Evolutionary conservation across 1,140 invertebrate species (phyloP).

Genomic region (Colletes latitarsis): DNA sequence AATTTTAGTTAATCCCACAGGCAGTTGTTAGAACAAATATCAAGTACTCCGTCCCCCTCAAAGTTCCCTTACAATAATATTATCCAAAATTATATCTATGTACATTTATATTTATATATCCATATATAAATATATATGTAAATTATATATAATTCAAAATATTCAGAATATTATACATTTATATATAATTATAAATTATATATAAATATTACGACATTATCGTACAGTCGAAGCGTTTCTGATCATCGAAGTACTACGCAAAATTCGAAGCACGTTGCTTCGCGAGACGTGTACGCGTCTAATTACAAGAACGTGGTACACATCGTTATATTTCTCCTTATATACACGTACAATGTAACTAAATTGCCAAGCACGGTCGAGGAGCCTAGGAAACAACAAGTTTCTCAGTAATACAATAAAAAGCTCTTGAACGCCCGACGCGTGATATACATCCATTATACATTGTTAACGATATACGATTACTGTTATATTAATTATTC

Average conservation of each 20-base stretch:
- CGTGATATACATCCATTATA: conserved; percentile 55
- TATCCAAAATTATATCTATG: conserved; percentile 4
- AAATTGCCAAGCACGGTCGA: conserved; percentile 23
- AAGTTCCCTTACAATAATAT: not conserved
- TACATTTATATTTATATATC: not conserved
- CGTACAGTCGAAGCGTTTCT: not conserved
- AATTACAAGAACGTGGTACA: conserved; percentile 32
- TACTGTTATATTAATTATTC: conserved; percentile 37
- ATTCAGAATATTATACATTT: not conserved
- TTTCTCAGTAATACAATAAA: conserved; percentile 46
- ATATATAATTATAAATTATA: not conserved
- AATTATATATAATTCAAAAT: conserved; percentile 1
- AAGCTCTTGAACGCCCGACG: conserved; percentile 31
- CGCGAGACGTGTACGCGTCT: not conserved
- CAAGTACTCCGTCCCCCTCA: not conserved
- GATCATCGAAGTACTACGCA: conserved; percentile 14
- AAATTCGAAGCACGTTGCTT: conserved; percentile 49
- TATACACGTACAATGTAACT: conserved; percentile 51
- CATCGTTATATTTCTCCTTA: conserved; percentile 20
- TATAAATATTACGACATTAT: conserved; percentile 6
- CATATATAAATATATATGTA: conserved; percentile 1
- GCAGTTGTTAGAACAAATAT: not conserved
- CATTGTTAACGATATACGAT: conserved; percentile 39
- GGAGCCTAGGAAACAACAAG: conserved; percentile 45
- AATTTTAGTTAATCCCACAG: no score